Evolutionary conservation across 2,888 invertebrate genomes (phyloP).

Genomic region (Polia nebulosa): DNA sequence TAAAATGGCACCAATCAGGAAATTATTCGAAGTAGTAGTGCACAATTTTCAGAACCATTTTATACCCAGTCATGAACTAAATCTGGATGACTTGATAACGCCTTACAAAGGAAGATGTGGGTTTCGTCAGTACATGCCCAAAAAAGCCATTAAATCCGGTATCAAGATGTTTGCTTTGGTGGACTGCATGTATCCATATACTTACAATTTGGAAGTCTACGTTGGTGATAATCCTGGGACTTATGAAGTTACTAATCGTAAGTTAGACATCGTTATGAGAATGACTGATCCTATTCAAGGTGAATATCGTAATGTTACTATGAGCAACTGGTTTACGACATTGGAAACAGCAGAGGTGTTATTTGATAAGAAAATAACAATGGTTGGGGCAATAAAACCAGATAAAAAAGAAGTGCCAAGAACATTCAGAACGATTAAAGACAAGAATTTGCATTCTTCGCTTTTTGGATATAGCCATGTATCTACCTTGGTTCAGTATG

Average conservation of each 20-base stretch:
- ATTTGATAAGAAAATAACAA: conserved; percentile 46
- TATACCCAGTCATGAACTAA: conserved; percentile 52
- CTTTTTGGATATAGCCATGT: conserved; percentile 44
- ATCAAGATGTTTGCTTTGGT: conserved; percentile 51
- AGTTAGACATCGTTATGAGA: conserved; percentile 44
- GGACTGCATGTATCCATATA: conserved; percentile 55
- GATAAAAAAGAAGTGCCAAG: conserved; percentile 49
- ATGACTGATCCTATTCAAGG: conserved; percentile 56
- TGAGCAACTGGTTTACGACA: conserved; percentile 49
- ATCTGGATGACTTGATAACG: conserved; percentile 31
- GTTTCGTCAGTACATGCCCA: conserved; percentile 54
- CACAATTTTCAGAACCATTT: conserved; percentile 56
- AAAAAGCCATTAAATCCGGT: conserved; percentile 34
- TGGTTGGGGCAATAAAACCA: conserved; percentile 41
- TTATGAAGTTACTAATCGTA: conserved; percentile 36
- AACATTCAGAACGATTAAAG: conserved; percentile 36
- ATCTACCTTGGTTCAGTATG: conserved; percentile 47
- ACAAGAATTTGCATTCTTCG: conserved; percentile 36
- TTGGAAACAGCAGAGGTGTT: conserved; percentile 39
- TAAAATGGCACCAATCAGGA: conserved; percentile 52
- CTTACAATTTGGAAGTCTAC: conserved; percentile 56
- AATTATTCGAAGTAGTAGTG: conserved; percentile 45
- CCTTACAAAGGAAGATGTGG: conserved; percentile 47
- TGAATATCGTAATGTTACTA: conserved; percentile 53
- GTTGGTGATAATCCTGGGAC: conserved; percentile 50